Conservation (phyloP, 2,113 vertebrate species). For the Nyctibius bracteatus region DNA sequence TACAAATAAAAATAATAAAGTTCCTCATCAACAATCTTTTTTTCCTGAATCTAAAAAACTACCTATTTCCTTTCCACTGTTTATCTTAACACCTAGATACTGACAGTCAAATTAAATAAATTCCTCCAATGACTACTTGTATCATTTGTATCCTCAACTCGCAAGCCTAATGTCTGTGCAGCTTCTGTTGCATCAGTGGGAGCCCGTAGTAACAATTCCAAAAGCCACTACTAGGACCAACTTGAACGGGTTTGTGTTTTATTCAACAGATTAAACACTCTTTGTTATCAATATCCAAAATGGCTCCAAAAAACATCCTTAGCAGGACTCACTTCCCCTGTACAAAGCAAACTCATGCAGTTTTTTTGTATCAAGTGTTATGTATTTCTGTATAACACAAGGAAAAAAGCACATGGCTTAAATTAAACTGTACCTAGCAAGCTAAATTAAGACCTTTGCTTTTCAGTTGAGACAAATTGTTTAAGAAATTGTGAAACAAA, state of each 20-base stretch:
- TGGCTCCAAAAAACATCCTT: not conserved
- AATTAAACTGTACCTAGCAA: not conserved
- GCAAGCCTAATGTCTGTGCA: not conserved
- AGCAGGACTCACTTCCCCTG: not conserved
- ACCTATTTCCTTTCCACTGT: not conserved
- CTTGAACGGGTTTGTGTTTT: not conserved
- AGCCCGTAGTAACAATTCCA: not conserved
- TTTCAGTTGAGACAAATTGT: not conserved
- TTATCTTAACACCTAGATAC: not conserved
- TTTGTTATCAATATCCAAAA: not conserved
- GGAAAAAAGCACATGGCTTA: not conserved
- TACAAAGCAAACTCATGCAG: not conserved
- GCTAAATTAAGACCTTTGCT: not conserved
- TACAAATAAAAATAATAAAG: not conserved
- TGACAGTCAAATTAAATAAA: not conserved
- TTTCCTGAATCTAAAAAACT: not conserved
- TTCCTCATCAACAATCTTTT: not conserved
- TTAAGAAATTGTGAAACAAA: no score
- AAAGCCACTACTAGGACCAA: not conserved
- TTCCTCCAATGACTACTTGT: not conserved
- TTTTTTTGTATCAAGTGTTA: not conserved
- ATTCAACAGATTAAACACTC: not conserved
- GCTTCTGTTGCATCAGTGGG: not conserved
- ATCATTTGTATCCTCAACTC: not conserved
- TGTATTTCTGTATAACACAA: fast-evolving